Conservation (phyloP, 92 coral and sea anemone species). For the Heliopora coerulea region DNA sequence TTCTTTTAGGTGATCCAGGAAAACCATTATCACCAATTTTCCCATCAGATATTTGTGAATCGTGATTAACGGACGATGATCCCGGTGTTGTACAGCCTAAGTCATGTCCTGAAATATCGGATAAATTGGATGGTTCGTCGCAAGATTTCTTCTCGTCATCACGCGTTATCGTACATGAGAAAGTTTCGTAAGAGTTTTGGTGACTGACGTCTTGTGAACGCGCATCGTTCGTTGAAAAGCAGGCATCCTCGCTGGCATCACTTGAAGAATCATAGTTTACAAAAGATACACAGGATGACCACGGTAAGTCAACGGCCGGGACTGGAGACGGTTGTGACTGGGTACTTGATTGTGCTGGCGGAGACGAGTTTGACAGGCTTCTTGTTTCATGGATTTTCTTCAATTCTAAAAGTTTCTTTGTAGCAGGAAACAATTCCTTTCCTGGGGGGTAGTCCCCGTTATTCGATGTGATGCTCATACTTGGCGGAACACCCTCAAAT, state of each 20-base stretch:
- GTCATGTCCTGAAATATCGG: neutral
- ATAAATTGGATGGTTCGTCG: neutral
- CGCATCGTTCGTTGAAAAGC: neutral
- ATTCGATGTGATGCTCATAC: neutral
- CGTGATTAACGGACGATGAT: neutral
- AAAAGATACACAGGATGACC: conserved; percentile 3
- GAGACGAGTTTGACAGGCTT: neutral
- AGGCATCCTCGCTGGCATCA: neutral
- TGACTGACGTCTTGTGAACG: neutral
- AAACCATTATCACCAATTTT: neutral
- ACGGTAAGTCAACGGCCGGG: conserved; percentile 4
- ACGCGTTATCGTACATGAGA: neutral
- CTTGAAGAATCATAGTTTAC: conserved; percentile 8
- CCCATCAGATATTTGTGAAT: neutral
- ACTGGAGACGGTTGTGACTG: conserved; percentile 10
- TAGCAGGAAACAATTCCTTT: conserved; percentile 36
- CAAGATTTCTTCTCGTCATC: neutral
- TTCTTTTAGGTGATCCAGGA: conserved; percentile 29
- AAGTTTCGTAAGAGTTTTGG: neutral
- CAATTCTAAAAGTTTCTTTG: conserved; percentile 36
- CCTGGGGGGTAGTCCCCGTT: neutral
- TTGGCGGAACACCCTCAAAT: neutral
- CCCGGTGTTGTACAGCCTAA: neutral
- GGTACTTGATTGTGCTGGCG: neutral
- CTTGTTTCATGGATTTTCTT: conserved; percentile 41